Conservation (phyloP, 1,140 invertebrate genomes). For the Neodiprion fabricii region DNA sequence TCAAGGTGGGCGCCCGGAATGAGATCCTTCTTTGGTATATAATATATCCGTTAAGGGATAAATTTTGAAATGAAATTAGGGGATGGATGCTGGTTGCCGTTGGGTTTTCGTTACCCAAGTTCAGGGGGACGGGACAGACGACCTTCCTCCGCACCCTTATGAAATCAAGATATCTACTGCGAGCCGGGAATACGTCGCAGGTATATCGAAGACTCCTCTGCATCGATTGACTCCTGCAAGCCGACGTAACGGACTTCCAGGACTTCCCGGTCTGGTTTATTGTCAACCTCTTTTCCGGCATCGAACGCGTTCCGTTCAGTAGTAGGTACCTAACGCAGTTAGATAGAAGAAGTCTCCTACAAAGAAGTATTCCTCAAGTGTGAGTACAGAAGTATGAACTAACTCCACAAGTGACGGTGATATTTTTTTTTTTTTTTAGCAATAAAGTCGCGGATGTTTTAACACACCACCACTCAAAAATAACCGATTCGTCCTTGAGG, state of each 20-base stretch:
- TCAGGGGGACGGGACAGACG: no score
- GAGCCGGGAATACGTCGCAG: neutral
- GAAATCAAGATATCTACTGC: conserved; percentile 6
- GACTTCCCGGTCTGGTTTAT: neutral
- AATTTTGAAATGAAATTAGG: conserved; percentile 7
- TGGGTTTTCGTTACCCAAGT: neutral
- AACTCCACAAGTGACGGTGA: no score
- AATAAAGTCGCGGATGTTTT: no score
- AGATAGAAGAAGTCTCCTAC: no score
- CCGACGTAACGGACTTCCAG: neutral
- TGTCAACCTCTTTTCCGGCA: neutral
- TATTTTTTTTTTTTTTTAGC: no score
- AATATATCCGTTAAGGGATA: conserved; percentile 8
- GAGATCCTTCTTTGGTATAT: neutral
- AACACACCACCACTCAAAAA: no score
- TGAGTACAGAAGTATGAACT: no score
- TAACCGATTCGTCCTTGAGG: no score
- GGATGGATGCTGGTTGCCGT: conserved; percentile 11
- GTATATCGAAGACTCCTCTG: neutral
- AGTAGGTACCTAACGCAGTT: no score
- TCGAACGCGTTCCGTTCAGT: no score
- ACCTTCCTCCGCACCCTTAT: neutral
- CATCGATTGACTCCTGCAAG: conserved; percentile 4
- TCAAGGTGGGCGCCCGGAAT: neutral
- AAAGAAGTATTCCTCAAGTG: no score